Evolutionary conservation across 2,888 invertebrate species (phyloP).

Genomic region (Bedellia somnulentella): DNA sequence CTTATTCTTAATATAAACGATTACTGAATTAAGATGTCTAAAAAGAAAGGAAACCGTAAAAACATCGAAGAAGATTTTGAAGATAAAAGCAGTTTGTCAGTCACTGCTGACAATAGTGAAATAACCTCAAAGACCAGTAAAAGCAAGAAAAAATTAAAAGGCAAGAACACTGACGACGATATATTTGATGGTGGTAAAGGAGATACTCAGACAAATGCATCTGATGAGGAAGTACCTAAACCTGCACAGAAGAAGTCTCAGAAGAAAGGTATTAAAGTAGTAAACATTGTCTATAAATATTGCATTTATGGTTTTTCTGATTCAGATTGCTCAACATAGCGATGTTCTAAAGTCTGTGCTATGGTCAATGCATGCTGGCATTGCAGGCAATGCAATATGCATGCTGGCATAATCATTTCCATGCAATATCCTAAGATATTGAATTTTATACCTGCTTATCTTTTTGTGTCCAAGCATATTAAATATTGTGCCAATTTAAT

Average conservation of each 20-base stretch:
- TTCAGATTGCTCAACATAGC: too few species aligned
- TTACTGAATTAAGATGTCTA: too few species aligned
- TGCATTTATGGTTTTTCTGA: not conserved
- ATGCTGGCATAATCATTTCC: too few species aligned
- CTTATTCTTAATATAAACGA: too few species aligned
- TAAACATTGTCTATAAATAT: not conserved
- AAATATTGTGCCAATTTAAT: too few species aligned
- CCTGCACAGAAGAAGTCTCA: conserved; percentile 46
- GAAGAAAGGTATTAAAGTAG: conserved; percentile 43
- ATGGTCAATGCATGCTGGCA: too few species aligned
- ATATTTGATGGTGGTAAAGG: conserved; percentile 34
- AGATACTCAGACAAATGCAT: conserved; percentile 20
- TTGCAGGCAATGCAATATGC: too few species aligned
- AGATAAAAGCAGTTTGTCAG: conserved; percentile 24
- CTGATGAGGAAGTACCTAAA: conserved; percentile 42
- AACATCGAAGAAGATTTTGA: conserved; percentile 58
- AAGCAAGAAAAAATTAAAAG: conserved; percentile 51
- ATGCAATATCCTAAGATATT: not conserved
- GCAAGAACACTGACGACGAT: conserved; percentile 39
- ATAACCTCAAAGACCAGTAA: conserved; percentile 55
- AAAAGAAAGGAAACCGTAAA: conserved; percentile 62
- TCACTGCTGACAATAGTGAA: conserved; percentile 26
- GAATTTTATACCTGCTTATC: not conserved
- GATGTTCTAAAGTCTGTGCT: too few species aligned
- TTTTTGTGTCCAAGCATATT: too few species aligned